These are phyloP conservation scores for Carassius gibelio DNA, from an alignment of 2,113 vertebrate genomes.

Conservation along the genomic window DNA sequence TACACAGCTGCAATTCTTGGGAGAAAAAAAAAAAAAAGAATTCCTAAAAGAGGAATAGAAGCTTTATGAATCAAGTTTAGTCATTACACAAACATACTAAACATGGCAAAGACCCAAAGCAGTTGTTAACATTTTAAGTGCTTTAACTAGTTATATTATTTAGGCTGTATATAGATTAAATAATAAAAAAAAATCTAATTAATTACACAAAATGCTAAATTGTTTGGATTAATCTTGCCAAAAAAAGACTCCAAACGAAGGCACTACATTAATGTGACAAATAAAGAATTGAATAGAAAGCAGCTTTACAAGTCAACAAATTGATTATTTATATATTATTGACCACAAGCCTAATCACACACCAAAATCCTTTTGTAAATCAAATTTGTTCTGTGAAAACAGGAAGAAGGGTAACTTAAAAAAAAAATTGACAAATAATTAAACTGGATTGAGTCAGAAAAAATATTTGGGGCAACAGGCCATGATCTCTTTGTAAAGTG, in stretches of 20 bases:
- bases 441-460: background rate
- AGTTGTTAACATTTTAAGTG: no score
- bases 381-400: background rate
- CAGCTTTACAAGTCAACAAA: background rate
- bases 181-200: background rate
- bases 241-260: background rate
- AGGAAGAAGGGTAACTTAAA: background rate
- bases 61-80: background rate
- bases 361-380: background rate
- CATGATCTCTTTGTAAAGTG: background rate
- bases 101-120: background rate
- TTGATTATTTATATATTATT: background rate
- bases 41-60: constrained; percentile 8
- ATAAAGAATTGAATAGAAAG: background rate
- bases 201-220: background rate
- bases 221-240: background rate
- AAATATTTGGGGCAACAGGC: background rate
- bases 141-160: background rate
- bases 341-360: background rate
- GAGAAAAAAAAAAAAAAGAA: background rate
- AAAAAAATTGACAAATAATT: background rate
- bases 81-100: background rate
- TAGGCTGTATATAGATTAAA: background rate
- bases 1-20: constrained; percentile 39
- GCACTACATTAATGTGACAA: background rate